phyloP scores from a whole-genome alignment of 2,888 invertebrate genomes.

The Caenorhabditis uteleia region DNA sequence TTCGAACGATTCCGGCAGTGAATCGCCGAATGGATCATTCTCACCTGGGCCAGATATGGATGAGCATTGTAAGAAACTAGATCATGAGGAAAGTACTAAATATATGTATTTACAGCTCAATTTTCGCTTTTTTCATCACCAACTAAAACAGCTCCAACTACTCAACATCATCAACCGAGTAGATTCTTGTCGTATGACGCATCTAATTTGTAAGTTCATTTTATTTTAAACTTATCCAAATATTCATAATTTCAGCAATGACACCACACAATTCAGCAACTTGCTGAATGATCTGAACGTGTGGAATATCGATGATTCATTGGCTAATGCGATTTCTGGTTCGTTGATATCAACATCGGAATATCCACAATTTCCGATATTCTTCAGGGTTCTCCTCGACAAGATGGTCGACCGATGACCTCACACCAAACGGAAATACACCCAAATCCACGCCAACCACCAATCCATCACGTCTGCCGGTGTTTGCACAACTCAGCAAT shows the following conservation, averaged over 20 bases:
- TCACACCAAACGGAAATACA: not conserved
- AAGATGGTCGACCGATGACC: constrained; percentile 13
- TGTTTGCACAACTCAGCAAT: constrained; percentile 54
- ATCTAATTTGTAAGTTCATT: constrained; percentile 22
- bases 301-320: constrained; percentile 30
- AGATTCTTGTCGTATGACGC: constrained; percentile 37
- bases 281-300: constrained; percentile 39
- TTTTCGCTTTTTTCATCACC: no score
- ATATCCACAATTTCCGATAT: not conserved
- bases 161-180: constrained; percentile 18
- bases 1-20: constrained; percentile 58
- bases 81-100: constrained; percentile 7
- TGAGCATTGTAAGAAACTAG: no score
- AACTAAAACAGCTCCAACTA: constrained; percentile 11
- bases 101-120: constrained; percentile 20
- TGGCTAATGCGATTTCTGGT: not conserved
- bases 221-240: not conserved
- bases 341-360: not conserved
- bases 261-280: constrained; percentile 38
- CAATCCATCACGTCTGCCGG: constrained; percentile 48
- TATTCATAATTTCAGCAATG: constrained; percentile 15
- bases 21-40: constrained; percentile 63
- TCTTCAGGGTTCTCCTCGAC: constrained; percentile 9
- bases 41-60: constrained; percentile 61
- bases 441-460: not conserved